Evolutionary conservation across 1,140 invertebrate genomes (phyloP).

Genomic region (Drosophila obscura): DNA sequence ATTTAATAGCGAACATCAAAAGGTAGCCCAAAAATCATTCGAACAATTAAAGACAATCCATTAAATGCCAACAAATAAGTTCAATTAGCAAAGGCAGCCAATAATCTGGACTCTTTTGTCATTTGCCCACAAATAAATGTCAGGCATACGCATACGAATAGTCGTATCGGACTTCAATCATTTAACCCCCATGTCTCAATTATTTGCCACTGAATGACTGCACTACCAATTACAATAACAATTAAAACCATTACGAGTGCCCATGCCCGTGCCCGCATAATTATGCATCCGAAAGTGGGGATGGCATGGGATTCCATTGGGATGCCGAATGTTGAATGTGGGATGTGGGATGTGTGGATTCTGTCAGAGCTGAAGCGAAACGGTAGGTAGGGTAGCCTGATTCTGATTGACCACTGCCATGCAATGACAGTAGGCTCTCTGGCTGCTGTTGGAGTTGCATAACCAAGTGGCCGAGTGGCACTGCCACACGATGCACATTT

Average conservation of each 20-base stretch:
- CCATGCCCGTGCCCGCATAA: too few species aligned
- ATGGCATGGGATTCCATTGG: not conserved
- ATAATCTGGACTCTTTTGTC: conserved; percentile 8
- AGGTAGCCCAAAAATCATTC: not conserved
- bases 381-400: conserved; percentile 21
- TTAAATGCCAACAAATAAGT: conserved; percentile 6
- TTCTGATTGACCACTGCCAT: conserved; percentile 41
- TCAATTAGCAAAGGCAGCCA: not conserved
- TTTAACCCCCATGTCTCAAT: conserved; percentile 46
- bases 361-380: conserved; percentile 21
- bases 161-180: conserved; percentile 40
- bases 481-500: conserved; percentile 58
- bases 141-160: conserved; percentile 22
- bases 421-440: conserved; percentile 14
- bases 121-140: conserved; percentile 25
- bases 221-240: conserved; percentile 67
- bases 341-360: not conserved
- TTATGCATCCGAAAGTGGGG: conserved; percentile 13
- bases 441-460: conserved; percentile 33
- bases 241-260: conserved; percentile 45
- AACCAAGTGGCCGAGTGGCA: conserved; percentile 37
- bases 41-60: not conserved
- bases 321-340: not conserved
- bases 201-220: conserved; percentile 58
- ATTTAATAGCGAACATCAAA: too few species aligned